A percentile compares a stretch with the other conserved stretches of the same genome.
Evolutionary conservation across 2,888 invertebrate genomes (phyloP).

Genomic region (Drosophila demipolita): DNA sequence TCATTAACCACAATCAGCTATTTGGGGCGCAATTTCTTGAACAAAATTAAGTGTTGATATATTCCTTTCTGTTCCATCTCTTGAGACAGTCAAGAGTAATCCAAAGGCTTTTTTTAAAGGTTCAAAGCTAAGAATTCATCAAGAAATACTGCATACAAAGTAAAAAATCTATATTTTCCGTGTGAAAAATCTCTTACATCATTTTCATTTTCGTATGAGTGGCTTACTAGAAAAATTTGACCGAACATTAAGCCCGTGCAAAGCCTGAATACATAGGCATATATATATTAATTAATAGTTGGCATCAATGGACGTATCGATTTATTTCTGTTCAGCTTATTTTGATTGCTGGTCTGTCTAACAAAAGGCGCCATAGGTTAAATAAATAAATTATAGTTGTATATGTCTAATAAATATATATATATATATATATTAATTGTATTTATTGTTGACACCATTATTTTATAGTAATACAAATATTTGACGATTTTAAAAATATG

Average conservation of each 20-base stretch:
- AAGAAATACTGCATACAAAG: neutral
- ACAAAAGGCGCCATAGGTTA: neutral
- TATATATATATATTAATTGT: neutral
- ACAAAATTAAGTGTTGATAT: too few species aligned
- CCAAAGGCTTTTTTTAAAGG: neutral
- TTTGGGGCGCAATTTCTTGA: neutral
- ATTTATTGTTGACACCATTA: neutral
- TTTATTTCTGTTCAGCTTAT: neutral
- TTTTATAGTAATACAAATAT: neutral
- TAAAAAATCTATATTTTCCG: neutral
- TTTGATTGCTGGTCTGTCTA: neutral
- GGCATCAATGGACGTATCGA: neutral
- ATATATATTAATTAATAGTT: neutral
- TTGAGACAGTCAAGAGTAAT: neutral
- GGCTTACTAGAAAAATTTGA: neutral
- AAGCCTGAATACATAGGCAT: neutral
- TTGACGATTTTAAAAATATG: neutral
- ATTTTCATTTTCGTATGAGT: neutral
- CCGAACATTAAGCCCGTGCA: neutral
- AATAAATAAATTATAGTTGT: neutral
- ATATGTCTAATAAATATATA: neutral
- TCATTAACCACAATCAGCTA: conserved; percentile 35
- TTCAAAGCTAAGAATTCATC: neutral
- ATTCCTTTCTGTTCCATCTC: neutral
- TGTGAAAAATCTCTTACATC: neutral